phyloP scores from a whole-genome alignment of 1,140 invertebrate species.

The Dendrolimus punctatus region DNA sequence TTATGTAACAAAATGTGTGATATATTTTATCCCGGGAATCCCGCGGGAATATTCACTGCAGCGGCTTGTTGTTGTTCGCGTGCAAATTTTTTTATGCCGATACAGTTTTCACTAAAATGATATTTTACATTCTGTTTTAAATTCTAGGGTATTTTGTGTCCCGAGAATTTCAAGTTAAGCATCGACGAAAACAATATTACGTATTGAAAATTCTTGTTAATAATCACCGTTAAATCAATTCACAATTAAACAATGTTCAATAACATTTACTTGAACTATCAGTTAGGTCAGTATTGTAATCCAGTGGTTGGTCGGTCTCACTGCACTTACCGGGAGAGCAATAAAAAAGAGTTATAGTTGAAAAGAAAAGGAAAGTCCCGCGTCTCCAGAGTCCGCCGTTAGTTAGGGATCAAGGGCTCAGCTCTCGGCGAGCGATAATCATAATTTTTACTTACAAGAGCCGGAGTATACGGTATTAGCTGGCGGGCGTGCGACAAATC shows the following conservation, averaged over 20 bases:
- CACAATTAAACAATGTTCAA: slow-evolving; percentile 21
- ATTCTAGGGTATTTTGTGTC: too few species aligned
- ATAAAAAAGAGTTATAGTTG: slow-evolving; percentile 72
- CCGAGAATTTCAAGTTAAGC: too few species aligned
- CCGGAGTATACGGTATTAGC: slow-evolving; percentile 51
- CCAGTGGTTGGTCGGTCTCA: slow-evolving; percentile 39
- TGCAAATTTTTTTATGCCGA: too few species aligned
- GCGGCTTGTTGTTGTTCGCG: too few species aligned
- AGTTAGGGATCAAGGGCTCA: slow-evolving; percentile 68
- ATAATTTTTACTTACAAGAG: slow-evolving; percentile 72
- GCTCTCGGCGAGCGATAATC: slow-evolving; percentile 63
- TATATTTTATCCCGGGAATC: too few species aligned
- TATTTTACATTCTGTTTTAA: too few species aligned
- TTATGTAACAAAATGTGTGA: too few species aligned
- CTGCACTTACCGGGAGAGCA: slow-evolving; percentile 45
- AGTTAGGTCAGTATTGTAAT: slow-evolving; percentile 53
- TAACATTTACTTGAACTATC: slow-evolving; percentile 35
- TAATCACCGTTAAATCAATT: slow-evolving; percentile 7
- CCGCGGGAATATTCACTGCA: too few species aligned
- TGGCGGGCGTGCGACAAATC: slow-evolving; percentile 57
- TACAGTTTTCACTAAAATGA: too few species aligned
- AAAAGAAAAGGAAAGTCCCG: slow-evolving; percentile 66
- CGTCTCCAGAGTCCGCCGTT: slow-evolving; percentile 47
- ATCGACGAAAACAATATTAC: too few species aligned
- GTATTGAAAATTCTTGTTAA: too few species aligned